Conservation (phyloP, 2,797 vertebrate genomes). For the Sebastes diploproa region DNA sequence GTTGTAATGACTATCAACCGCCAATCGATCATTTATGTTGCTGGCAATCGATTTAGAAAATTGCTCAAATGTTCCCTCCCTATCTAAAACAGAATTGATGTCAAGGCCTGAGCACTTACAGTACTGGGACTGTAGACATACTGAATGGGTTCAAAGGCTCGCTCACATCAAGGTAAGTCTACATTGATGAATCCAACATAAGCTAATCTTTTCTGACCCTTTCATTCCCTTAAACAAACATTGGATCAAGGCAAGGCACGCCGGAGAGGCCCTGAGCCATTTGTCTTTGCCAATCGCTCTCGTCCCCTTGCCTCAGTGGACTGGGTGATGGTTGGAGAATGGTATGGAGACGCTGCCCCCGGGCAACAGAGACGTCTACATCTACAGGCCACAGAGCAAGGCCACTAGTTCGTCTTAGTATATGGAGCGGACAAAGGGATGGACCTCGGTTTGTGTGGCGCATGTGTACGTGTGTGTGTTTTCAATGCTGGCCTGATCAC, state of each 20-base stretch:
- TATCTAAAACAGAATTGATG: not conserved
- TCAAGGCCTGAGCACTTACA: not conserved
- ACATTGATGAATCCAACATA: slow-evolving; percentile 32
- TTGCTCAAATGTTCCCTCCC: not conserved
- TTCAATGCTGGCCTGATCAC: slow-evolving; percentile 26
- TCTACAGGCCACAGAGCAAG: not conserved
- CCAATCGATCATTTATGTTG: not conserved
- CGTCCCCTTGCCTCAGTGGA: not conserved
- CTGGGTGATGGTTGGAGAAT: slow-evolving; percentile 14
- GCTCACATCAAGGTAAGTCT: slow-evolving; percentile 24
- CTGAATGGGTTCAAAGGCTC: not conserved
- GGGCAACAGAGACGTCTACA: slow-evolving; percentile 26
- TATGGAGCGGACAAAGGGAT: not conserved
- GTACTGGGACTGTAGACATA: not conserved
- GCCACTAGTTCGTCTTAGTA: not conserved
- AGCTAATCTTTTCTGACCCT: slow-evolving; percentile 22
- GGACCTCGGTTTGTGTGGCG: slow-evolving; percentile 23
- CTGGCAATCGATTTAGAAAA: not conserved
- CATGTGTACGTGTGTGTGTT: slow-evolving; percentile 43
- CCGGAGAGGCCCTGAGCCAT: slow-evolving; percentile 14
- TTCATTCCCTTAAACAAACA: slow-evolving; percentile 52
- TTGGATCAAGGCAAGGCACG: slow-evolving; percentile 10
- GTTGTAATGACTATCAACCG: not conserved
- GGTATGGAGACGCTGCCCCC: slow-evolving; percentile 17
- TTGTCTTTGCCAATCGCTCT: slow-evolving; percentile 34